Evolutionary conservation across 2,888 invertebrate genomes (phyloP), one percentile per base, ranked within the genome.

Genomic region (Amiota communis): DNA sequence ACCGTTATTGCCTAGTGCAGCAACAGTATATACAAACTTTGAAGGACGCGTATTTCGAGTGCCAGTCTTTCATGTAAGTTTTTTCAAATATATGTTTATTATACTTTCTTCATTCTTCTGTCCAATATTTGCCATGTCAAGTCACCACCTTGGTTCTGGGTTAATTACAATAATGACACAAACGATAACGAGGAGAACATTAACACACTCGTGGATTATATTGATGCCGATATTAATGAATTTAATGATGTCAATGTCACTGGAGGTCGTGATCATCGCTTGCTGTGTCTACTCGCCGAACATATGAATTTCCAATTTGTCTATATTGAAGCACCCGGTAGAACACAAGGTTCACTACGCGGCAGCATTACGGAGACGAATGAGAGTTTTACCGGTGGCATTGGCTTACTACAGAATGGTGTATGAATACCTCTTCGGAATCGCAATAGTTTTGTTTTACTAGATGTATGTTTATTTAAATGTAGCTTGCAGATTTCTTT

Each of bases 81-180:
- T 2, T 10, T 63, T n/a, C 1, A 12, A 59, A 8, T 15, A 63
- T 63, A 63, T n/a, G n/a, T n/a, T 46, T 63, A 12, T 2, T 15
- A 36, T 1, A 36, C 10, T 1, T 36, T 8, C 8, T 9, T 36
- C 23, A 63, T 36, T 11, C 20, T n/a, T 17, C 17, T 1, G 4
- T 59, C 9, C 17, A 57, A 10, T 23, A 23, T 36, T 36, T 6
- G 6, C 3, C 6, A 36, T 46, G 78, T 46, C 71, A 65, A 93
- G 93, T 92, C 92, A 2, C 95, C 95, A 0, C 95, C 95, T 0
- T 95, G 95, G 95, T 93, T 94, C 88, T 95, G 94, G 87, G 94
- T 95, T 0, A 91, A 89, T 72, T 93, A 93, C 85, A 91, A 91
- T 74, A 93, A 93, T 78, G 91, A 88, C 87, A 49, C 79, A 4